Percentiles rank a stretch among this genome's conserved stretches.
Evolutionary conservation across 2,888 invertebrate genomes (phyloP).

Genomic region (Iselma pallidipennis): DNA sequence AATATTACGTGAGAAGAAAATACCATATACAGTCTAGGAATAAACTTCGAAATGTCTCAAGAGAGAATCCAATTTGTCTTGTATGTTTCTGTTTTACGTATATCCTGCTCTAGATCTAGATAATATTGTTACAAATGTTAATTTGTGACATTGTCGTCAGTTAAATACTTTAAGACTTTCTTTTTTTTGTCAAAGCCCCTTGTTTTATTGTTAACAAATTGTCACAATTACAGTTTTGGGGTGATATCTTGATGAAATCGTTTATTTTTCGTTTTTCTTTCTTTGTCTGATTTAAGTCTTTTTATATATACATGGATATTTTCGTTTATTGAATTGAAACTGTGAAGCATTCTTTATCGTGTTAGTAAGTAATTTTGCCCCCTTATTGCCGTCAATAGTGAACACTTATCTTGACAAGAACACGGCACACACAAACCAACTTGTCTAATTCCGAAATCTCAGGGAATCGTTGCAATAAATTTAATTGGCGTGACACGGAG

Average conservation of each 20-base stretch:
- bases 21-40: background rate
- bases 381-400: background rate
- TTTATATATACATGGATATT: too few relatives aligned
- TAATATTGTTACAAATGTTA: slow-evolving; percentile 7
- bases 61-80: slow-evolving; percentile 6
- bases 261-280: background rate
- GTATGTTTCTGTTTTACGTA: background rate
- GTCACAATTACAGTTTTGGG: background rate
- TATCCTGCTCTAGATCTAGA: background rate
- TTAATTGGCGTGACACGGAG: background rate
- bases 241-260: background rate
- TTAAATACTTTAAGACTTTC: background rate
- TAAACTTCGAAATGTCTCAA: slow-evolving; percentile 2
- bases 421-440: background rate
- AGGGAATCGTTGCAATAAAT: background rate
- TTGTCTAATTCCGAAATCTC: background rate
- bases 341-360: background rate
- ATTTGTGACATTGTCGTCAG: background rate
- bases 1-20: background rate
- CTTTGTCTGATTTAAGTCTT: background rate
- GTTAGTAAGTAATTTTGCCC: background rate
- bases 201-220: background rate
- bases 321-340: background rate
- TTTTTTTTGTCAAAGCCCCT: too few relatives aligned
- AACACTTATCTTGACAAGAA: slow-evolving; percentile 1